Conservation (phyloP, 2,113 vertebrate species). For the Ciconia maguari region DNA sequence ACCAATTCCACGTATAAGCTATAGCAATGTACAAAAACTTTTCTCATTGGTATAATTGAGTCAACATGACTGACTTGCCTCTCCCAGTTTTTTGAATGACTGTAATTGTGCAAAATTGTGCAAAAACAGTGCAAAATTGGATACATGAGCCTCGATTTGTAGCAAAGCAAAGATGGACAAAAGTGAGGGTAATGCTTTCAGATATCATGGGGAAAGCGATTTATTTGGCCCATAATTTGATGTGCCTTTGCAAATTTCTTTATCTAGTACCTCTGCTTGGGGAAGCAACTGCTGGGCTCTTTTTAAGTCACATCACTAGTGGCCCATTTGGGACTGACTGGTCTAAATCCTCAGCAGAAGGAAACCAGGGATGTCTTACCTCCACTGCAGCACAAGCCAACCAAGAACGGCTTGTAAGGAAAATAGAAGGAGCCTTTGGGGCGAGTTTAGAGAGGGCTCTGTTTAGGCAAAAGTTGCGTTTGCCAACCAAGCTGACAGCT, state of each 20-base stretch:
- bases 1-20: neutral
- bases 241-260: neutral
- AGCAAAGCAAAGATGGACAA: neutral
- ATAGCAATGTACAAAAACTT: neutral
- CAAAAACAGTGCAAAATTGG: neutral
- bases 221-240: neutral
- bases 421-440: neutral
- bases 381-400: neutral
- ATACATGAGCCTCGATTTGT: neutral
- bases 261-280: neutral
- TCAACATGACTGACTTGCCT: neutral
- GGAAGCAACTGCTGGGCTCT: neutral
- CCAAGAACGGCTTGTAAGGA: neutral
- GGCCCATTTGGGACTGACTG: neutral
- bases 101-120: too few relatives aligned
- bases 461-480: neutral
- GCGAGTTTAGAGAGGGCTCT: neutral
- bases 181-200: neutral
- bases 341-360: neutral
- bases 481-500: neutral
- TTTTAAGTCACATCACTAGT: neutral
- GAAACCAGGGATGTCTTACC: neutral
- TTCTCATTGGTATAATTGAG: neutral
- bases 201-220: neutral
- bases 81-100: neutral